These are phyloP conservation scores for Cylloceria caligata DNA, from an alignment of 2,888 invertebrate species.

Conservation along the genomic window DNA sequence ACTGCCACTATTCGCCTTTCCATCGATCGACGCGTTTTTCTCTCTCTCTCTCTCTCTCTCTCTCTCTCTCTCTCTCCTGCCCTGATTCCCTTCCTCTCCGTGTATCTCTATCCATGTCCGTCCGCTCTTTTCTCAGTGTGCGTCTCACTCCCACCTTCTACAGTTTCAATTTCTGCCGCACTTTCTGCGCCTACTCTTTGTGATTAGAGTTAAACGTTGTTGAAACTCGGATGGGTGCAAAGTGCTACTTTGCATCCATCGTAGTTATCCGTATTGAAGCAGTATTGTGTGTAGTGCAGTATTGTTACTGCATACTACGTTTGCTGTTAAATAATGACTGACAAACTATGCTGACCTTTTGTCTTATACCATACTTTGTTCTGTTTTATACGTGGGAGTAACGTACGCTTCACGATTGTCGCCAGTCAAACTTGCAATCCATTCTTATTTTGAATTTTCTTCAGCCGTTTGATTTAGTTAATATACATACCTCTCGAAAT, in stretches of 20 bases:
- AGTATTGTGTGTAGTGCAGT: conserved; percentile 15
- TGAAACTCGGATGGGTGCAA: conserved; percentile 46
- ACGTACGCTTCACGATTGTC: background rate
- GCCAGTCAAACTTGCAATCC: conserved; percentile 3
- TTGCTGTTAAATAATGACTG: conserved; percentile 45
- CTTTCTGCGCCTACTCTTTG: conserved; percentile 28
- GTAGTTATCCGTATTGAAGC: background rate
- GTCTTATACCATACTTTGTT: conserved; percentile 12
- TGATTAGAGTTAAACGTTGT: conserved; percentile 63
- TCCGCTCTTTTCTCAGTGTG: conserved; percentile 5
- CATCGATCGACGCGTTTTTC: conserved; percentile 59
- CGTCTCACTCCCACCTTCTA: conserved; percentile 30
- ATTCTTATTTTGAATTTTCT: background rate
- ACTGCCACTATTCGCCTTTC: conserved; percentile 66
- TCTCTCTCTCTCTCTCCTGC: conserved; percentile 52
- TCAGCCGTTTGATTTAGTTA: background rate
- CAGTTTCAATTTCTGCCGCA: conserved; percentile 62
- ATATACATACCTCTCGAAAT: background rate
- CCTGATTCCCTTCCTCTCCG: conserved; percentile 64
- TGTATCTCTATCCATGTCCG: conserved; percentile 53
- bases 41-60: conserved; percentile 10
- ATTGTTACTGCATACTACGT: conserved; percentile 28
- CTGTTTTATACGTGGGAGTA: conserved; percentile 9
- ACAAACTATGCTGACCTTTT: conserved; percentile 13
- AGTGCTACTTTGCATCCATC: conserved; percentile 42